Evolutionary conservation across 2,113 vertebrate species (phyloP).

Genomic region (Cynopterus brachyotis): DNA sequence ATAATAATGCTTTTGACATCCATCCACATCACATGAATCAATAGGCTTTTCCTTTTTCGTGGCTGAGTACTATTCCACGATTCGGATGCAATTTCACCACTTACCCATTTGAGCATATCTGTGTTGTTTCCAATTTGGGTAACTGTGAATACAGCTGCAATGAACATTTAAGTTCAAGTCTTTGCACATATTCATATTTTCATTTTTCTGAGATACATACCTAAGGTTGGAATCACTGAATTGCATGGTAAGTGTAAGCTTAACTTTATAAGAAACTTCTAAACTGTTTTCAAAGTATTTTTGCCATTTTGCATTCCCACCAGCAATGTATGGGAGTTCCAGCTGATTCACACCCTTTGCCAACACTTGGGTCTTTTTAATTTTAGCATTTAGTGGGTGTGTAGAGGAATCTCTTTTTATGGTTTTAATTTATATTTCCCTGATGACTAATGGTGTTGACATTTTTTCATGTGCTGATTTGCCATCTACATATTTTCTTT

Average conservation of each 20-base stretch:
- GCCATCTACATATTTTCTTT: not conserved
- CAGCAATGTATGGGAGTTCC: not conserved
- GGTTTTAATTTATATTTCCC: conserved; percentile 12
- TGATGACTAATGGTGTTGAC: not conserved
- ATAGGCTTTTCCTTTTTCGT: not conserved
- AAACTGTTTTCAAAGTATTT: not conserved
- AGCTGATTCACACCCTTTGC: not conserved
- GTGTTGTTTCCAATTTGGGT: not conserved
- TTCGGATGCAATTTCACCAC: not conserved
- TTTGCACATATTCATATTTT: not conserved
- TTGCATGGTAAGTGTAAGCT: not conserved
- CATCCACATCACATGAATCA: not conserved
- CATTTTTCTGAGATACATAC: conserved; percentile 9
- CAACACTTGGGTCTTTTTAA: not conserved
- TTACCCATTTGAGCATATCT: not conserved
- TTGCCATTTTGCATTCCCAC: not conserved
- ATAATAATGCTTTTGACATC: not conserved
- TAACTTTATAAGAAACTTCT: not conserved
- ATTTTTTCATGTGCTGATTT: not conserved
- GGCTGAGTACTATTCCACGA: not conserved
- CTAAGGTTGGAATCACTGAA: not conserved
- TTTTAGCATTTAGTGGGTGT: not conserved
- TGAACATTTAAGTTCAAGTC: not conserved
- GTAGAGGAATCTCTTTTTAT: not conserved
- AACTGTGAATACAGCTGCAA: not conserved